Conservation (phyloP, 2,797 vertebrate genomes). For the Parotocinclus haroldoi region DNA sequence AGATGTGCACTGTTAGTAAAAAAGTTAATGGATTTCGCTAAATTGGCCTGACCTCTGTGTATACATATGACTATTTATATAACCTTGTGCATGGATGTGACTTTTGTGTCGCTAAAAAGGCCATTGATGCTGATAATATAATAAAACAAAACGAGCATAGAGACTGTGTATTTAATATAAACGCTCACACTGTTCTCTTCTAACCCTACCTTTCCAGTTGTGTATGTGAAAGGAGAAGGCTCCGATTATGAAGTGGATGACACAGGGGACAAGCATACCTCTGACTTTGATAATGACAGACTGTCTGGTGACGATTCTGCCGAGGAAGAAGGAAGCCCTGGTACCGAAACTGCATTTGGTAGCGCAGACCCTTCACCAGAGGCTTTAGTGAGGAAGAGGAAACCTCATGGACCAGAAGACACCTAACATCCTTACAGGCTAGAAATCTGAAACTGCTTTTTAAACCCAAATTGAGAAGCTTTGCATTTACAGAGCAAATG, state of each 20-base stretch:
- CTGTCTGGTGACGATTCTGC: slow-evolving; percentile 50
- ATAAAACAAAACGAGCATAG: no score
- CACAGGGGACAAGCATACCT: slow-evolving; percentile 40
- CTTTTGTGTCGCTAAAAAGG: no score
- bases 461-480: slow-evolving; percentile 21
- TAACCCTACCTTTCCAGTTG: slow-evolving; percentile 27
- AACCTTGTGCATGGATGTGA: no score
- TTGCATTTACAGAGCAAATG: slow-evolving; percentile 21
- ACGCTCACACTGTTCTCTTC: no score
- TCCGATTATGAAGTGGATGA: slow-evolving; percentile 51
- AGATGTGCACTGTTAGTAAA: no score
- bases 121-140: no score
- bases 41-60: no score
- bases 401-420: slow-evolving; percentile 35
- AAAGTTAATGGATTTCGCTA: no score
- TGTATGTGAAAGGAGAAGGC: slow-evolving; percentile 40
- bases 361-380: slow-evolving; percentile 27
- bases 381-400: slow-evolving; percentile 48
- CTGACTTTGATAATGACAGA: slow-evolving; percentile 48
- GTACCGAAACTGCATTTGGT: slow-evolving; percentile 17
- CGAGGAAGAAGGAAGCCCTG: slow-evolving; percentile 41
- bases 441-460: not conserved
- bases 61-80: no score
- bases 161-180: no score
- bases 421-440: slow-evolving; percentile 22